These are phyloP conservation scores for Planococcus citri DNA, from an alignment of 1,140 invertebrate species.

Conservation along the genomic window DNA sequence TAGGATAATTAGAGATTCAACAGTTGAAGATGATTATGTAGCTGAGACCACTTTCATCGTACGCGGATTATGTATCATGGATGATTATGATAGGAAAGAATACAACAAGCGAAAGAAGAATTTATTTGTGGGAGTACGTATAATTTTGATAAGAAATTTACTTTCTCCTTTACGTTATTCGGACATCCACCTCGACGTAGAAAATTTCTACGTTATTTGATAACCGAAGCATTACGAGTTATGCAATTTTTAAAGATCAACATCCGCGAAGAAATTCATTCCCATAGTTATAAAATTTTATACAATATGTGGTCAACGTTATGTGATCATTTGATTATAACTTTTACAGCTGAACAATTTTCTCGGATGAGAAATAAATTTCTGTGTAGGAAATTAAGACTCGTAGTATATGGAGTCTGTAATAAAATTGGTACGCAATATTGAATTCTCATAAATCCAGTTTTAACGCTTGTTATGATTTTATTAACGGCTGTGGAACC, in stretches of 20 bases:
- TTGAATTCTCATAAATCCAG: not conserved
- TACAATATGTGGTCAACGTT: not conserved
- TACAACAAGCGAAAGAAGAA: not conserved
- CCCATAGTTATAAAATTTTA: too few relatives aligned
- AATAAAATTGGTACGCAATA: slow-evolving; percentile 8
- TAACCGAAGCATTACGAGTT: too few relatives aligned
- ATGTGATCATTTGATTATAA: not conserved
- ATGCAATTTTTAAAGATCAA: too few relatives aligned
- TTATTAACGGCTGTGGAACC: not conserved
- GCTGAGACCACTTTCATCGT: not conserved
- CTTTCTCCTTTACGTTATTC: too few relatives aligned
- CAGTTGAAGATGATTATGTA: not conserved
- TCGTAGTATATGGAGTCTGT: not conserved
- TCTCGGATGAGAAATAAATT: not conserved
- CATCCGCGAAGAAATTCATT: too few relatives aligned
- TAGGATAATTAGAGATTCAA: too few relatives aligned
- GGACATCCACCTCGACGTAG: too few relatives aligned
- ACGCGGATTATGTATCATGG: not conserved
- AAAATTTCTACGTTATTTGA: too few relatives aligned
- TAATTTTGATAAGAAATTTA: too few relatives aligned
- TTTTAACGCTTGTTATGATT: slow-evolving; percentile 10
- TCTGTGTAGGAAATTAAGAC: not conserved
- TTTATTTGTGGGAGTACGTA: not conserved
- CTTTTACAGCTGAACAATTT: not conserved
- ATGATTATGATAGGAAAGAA: not conserved